Evolutionary conservation across 2,888 invertebrate species (phyloP), one percentile per base, ranked within the genome.

Genomic region (Apotomis turbidana): DNA sequence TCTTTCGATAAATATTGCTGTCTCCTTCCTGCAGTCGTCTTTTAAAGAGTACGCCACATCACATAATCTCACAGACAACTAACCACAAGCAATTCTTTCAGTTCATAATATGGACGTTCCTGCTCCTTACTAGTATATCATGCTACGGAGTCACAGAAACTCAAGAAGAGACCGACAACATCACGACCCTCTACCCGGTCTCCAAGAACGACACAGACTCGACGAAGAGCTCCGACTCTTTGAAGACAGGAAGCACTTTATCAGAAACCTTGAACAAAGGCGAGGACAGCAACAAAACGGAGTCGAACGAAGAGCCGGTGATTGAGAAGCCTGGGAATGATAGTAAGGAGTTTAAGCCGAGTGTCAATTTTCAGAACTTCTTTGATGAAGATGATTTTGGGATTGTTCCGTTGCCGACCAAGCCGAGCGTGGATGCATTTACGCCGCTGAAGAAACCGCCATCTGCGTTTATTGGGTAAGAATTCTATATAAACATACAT

Each of bases 311-410:
- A 10, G 10, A 69, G 4, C 70, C 67, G 13, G 75, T 74, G n/a
- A 75, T 79, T 44, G 78, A 76, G n/a, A 79, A 78, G 49, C 74
- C 73, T 5, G 64, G 68, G n/a, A 83, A 84, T 61, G 78, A 75
- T 41, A 78, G 78, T 10, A 85, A 85, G 15, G 87, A 88, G 59
- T 95, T 95, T 74, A 90, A 87, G 67, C 94, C 94, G 3, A 95
- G 95, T 79, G 93, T 90, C 9, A 94, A 91, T 77, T 75, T 95
- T 46, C 93, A 91, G 13, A 87, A 85, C 52, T 89, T 89, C 75
- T 90, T 90, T 75, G 94, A 94, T 76, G 86, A 83, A 71, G 91
- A 90, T 58, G 83, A 81, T 58, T 87, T 90, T 74, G 90, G 92
- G 76, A 77, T 80, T 5, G 72, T 74, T 0, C 82, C 85, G 0